Evolutionary conservation across 2,888 invertebrate genomes (phyloP), one percentile per base, ranked within the genome.

Genomic region (Cotesia congregata): DNA sequence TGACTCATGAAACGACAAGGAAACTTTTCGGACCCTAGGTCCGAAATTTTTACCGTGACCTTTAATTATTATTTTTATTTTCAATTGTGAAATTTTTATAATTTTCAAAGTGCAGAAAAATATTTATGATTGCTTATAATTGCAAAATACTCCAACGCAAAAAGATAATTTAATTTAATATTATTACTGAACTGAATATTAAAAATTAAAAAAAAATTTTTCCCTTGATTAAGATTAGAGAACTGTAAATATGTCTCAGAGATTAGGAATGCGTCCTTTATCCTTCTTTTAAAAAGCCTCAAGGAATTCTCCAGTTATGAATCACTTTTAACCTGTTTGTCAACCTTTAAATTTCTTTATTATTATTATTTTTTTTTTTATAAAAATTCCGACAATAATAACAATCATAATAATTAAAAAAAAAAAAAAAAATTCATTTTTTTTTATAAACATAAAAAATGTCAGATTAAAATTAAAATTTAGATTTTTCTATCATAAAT

Each of bases 301-400:
- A 50, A 50, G 50, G 50, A 50, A 50, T 50, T 50, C 50, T 50
- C 12, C 12, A 4, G 50, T 7, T 12, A 50, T 50, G 50, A 7
- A 12, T 83, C 50, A 50, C 50, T 12, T 50, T 85, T 75, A 50
- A 50, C 50, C 50, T 50, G 50, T 50, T 50, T 50, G 50, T 7
- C 12, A 12, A 50, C 50, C 7, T 50, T 50, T 7, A 7, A 50
- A 30, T 30, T 30, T 30, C 4, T 30, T 30, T 30, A 30, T 30
- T 3, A 30, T 30, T 30, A 30, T 30, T 30, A 30, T 30, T 30
- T 30, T 30, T 30, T 30, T 30, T 30, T 30, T 30, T 1, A 2
- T 30, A 30, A 30, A 30, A 30, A 30, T 30, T 30, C 30, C 1
- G 2, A 30, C 30, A 2, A 9, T 59, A 5, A n/a, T 4, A 59